Evolutionary conservation across 2,888 invertebrate genomes (phyloP), one percentile per base, ranked within the genome.

Genomic region (Tenthredo notha): DNA sequence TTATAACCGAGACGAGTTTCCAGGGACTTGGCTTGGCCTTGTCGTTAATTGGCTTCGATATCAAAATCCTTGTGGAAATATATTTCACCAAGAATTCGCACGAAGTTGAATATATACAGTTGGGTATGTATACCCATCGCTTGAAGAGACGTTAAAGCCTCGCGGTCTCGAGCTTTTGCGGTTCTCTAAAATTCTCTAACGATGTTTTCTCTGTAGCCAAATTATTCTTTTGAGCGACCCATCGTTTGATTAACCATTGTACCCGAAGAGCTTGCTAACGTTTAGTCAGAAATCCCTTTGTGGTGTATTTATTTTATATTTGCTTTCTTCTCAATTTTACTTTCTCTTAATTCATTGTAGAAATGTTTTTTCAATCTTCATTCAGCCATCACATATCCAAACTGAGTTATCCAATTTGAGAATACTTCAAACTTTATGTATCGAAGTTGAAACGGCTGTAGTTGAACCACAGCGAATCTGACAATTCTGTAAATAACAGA

Each of bases 11-110:
- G 29, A n/a, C 43, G 47, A 75, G 75, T 15, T 18, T n/a, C 3
- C 5, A 12, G 15, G 75, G 29, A 47, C 15, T 75, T 3, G 70
- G n/a, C 2, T n/a, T 50, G 21, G 47, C 10, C 21, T 43, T 75
- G 75, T 75, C 75, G 37, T 75, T 75, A 47, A 75, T 75, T 75
- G 75, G 25, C 75, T 75, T 29, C 47, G 75, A 47, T 25, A 75
- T 75, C 15, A 15, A 43, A 47, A 43, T 74, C 10, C 43, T 74
- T 74, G 47, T 43, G 47, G 15, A 74, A 74, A 70, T n/a, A 70
- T 70, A 70, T 37, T 65, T 65, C 21, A 12, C 21, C 5, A 21
- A 65, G 65, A 6, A 65, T 65, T 65, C 29, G n/a, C 65, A 65
- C 25, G 65, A 12, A 10, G 10, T 65, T 12, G 29, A 29, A 70